Conservation (phyloP, 2,888 invertebrate species). For the Caenorhabditis doughertyi region DNA sequence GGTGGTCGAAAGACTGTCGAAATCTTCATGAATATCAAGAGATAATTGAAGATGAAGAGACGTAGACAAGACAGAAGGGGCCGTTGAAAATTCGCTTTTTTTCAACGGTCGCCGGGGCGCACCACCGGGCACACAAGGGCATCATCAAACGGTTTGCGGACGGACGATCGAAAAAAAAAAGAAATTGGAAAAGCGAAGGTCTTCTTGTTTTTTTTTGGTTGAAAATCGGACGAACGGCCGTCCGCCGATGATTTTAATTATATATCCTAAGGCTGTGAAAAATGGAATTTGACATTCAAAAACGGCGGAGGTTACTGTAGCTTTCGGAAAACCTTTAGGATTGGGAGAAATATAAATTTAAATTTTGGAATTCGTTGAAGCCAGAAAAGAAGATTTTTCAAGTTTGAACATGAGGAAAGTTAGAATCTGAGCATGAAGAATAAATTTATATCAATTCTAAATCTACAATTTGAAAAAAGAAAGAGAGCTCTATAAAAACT, state of each 20-base stretch:
- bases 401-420: too few relatives aligned
- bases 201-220: conserved; percentile 19
- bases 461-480: too few relatives aligned
- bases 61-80: conserved; percentile 8
- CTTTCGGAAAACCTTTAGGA: too few relatives aligned
- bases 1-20: conserved; percentile 39
- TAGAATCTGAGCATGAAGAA: too few relatives aligned
- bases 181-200: conserved; percentile 28
- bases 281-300: conserved; percentile 23
- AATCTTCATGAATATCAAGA: conserved; percentile 37
- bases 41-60: conserved; percentile 25
- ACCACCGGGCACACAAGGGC: conserved; percentile 62
- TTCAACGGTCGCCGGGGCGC: conserved; percentile 30
- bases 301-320: conserved; percentile 6
- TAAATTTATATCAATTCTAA: too few relatives aligned
- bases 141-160: conserved; percentile 53
- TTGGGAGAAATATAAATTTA: too few relatives aligned
- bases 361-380: too few relatives aligned
- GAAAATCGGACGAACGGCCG: conserved; percentile 9
- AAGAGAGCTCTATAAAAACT: too few relatives aligned
- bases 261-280: conserved; percentile 24
- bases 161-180: conserved; percentile 27
- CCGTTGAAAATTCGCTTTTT: conserved; percentile 51
- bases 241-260: conserved; percentile 40
- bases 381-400: too few relatives aligned